A percentile compares a stretch with the other conserved stretches of the same genome.
Conservation (phyloP, 2,888 invertebrate species). For the Tricholauxania praeusta region DNA sequence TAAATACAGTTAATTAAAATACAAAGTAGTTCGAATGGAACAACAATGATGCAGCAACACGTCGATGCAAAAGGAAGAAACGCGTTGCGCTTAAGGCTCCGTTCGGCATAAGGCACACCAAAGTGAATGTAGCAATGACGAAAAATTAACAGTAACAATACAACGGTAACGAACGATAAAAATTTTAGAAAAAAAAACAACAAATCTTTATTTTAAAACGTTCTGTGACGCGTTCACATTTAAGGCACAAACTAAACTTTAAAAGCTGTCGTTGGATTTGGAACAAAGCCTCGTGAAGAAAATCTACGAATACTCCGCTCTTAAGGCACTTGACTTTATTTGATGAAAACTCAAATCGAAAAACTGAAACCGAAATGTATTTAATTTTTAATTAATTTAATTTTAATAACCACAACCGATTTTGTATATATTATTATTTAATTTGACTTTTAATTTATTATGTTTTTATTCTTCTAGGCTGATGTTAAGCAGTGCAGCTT, state of each 20-base stretch:
- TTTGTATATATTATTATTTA: slow-evolving; percentile 7
- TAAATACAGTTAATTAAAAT: slow-evolving; percentile 13
- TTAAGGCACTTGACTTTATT: slow-evolving; percentile 36
- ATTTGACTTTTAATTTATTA: slow-evolving; percentile 6
- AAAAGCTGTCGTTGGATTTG: slow-evolving; percentile 33
- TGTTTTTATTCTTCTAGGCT: slow-evolving; percentile 22
- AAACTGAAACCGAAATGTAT: slow-evolving; percentile 10
- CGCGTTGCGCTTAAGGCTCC: slow-evolving; percentile 34
- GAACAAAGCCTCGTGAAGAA: slow-evolving; percentile 15
- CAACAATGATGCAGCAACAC: slow-evolving; percentile 18
- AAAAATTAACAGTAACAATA: neutral
- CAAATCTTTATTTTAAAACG: slow-evolving; percentile 37
- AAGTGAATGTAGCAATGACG: slow-evolving; percentile 19
- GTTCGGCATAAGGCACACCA: slow-evolving; percentile 34
- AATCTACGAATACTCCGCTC: slow-evolving; percentile 27
- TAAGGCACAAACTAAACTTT: slow-evolving; percentile 41
- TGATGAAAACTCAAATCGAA: neutral
- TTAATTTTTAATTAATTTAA: slow-evolving; percentile 7
- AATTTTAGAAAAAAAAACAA: neutral
- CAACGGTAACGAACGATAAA: slow-evolving; percentile 20
- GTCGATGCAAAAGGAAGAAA: slow-evolving; percentile 23
- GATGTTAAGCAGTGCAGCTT: slow-evolving; percentile 36
- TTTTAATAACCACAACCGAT: slow-evolving; percentile 25
- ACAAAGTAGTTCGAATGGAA: slow-evolving; percentile 11
- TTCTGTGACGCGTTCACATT: slow-evolving; percentile 37